Evolutionary conservation across 2,113 vertebrate genomes (phyloP), one percentile per base, ranked within the genome.

Genomic region (Bujurquina vittata): DNA sequence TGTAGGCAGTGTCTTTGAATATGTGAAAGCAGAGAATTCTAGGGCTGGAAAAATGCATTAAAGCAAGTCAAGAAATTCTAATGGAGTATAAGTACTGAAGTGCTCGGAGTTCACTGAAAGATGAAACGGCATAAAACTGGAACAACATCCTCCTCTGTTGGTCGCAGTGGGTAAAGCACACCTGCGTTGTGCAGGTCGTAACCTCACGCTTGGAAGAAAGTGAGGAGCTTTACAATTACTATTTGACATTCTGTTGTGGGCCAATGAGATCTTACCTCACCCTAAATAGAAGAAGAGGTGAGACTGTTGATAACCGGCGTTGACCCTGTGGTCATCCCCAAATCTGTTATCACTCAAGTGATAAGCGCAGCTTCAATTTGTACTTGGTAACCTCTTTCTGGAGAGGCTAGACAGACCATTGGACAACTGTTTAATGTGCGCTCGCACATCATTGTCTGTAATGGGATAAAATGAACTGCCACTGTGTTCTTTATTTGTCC

Each of bases 341-440:
- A 89, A 90, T 79, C 87, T 11, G 3, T 80, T 65, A 60, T 62
- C 77, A 9, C 83, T 90, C 63, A 73, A 89, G 77, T 69, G 62
- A 29, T 72, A 63, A 88, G 86, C 67, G 75, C 77, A 77, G 79
- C 79, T 90, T 86, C 65, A 79, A 57, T 90, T 88, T 83, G 58
- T 55, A 69, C 33, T 10, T 56, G 58, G 79, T 87, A 78, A 87
- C 86, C 84, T 86, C 83, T 78, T 31, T 12, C 10, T 18, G 23
- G 69, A 58, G 81, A 88, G 79, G 75, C 75, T 26, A 75, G 61
- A 33, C 33, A 4, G n/a, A 67, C 69, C 62, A 26, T 2, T 65
- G 37, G 40, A 37, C 85, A 86, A 90, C 82, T 37, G 43, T 77
- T 82, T 40, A 37, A 9, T 29, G 63, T 22, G 22, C 14, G 22